Evolutionary conservation across 2,888 invertebrate species (phyloP).

Genomic region (Liopterus haemorrhoidalis): DNA sequence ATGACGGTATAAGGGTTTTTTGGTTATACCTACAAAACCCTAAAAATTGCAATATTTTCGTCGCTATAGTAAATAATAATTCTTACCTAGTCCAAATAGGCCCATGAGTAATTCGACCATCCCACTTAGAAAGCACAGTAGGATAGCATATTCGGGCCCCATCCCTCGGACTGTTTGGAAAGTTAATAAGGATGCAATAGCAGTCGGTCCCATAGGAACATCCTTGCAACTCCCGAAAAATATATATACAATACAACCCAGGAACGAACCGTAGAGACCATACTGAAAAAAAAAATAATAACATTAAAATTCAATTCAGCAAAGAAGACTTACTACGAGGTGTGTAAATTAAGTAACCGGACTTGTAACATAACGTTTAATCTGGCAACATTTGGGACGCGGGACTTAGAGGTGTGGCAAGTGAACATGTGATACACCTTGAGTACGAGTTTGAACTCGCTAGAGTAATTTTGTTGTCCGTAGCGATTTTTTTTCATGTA

Average conservation of each 20-base stretch:
- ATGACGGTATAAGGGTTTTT: no score
- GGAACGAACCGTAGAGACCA: conserved; percentile 89
- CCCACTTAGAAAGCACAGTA: conserved; percentile 70
- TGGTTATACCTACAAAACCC: no score
- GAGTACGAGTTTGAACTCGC: no score
- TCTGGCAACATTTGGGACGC: no score
- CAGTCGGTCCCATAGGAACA: conserved; percentile 88
- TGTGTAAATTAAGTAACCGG: no score
- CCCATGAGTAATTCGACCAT: conserved; percentile 75
- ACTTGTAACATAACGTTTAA: no score
- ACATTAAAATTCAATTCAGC: conserved; percentile 14
- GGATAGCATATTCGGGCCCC: conserved; percentile 62
- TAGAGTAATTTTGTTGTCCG: no score
- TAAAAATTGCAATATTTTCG: no score
- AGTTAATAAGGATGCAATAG: conserved; percentile 82
- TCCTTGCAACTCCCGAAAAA: conserved; percentile 88
- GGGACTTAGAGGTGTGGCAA: no score
- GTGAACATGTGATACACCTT: no score
- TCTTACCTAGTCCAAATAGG: conserved; percentile 66
- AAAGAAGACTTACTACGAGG: no score
- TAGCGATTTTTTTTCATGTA: no score
- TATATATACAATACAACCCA: conserved; percentile 86
- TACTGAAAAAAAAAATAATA: conserved; percentile 53
- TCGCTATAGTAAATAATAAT: neutral
- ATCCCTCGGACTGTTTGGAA: conserved; percentile 66